Percentiles rank a stretch among this genome's conserved stretches.
Evolutionary conservation across 2,113 vertebrate genomes (phyloP).

Genomic region (Alouatta palliata): DNA sequence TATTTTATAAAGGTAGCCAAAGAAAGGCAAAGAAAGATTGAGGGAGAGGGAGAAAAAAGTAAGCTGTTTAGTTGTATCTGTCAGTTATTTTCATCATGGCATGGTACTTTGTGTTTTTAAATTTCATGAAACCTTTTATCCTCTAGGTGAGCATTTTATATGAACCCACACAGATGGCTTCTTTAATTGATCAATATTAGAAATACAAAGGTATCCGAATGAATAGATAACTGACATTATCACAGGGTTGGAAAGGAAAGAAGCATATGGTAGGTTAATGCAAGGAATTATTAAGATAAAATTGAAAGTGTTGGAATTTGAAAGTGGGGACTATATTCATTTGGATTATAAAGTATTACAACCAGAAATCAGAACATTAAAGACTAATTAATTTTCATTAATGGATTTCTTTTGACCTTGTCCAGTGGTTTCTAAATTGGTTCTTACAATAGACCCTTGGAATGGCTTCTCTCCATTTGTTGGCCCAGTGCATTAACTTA

Average conservation of each 20-base stretch:
- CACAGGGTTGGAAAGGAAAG: conserved; percentile 53
- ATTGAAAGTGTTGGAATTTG: conserved; percentile 46
- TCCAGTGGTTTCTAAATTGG: conserved; percentile 31
- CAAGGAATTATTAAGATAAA: conserved; percentile 66
- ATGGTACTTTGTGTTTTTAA: conserved; percentile 45
- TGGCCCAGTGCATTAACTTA: neutral
- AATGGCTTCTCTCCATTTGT: conserved; percentile 35
- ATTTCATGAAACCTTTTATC: conserved; percentile 45
- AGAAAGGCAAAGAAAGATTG: conserved; percentile 32
- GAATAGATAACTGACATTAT: conserved; percentile 57
- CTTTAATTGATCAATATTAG: conserved; percentile 58
- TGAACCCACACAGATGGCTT: conserved; percentile 35
- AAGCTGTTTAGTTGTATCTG: conserved; percentile 29
- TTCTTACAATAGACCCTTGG: conserved; percentile 15
- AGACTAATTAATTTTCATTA: conserved; percentile 58
- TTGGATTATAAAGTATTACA: conserved; percentile 54
- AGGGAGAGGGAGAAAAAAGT: neutral
- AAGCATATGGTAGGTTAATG: conserved; percentile 47
- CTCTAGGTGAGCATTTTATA: conserved; percentile 30
- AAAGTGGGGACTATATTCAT: conserved; percentile 62
- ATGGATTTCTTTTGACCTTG: conserved; percentile 55
- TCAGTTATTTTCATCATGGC: conserved; percentile 38
- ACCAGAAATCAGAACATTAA: conserved; percentile 50
- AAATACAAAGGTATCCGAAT: conserved; percentile 52
- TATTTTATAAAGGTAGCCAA: conserved; percentile 56